Conservation (phyloP, 2,113 vertebrate genomes). For the Leuciscus idus region DNA sequence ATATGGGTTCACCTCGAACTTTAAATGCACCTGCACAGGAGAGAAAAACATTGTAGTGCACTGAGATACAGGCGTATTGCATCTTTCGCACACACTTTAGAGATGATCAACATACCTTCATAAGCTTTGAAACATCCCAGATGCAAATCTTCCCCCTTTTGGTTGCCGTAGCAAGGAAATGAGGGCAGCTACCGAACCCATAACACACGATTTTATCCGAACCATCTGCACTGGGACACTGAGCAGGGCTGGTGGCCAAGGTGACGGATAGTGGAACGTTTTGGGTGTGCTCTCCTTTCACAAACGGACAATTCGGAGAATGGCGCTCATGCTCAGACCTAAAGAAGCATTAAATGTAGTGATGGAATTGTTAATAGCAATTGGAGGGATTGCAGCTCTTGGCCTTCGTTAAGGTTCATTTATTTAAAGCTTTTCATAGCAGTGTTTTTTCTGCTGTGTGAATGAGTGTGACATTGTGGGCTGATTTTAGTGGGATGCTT, state of each 20-base stretch:
- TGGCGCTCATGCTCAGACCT: conserved; percentile 99
- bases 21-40: conserved; percentile 89
- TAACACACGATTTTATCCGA: conserved; percentile 96
- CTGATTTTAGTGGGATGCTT: not conserved
- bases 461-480: not conserved
- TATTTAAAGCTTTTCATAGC: not conserved
- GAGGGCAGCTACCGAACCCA: conserved; percentile 96
- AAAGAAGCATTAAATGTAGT: not conserved
- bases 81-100: not conserved
- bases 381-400: not conserved
- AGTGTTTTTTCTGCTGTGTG: not conserved
- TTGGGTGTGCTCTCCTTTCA: conserved; percentile 98
- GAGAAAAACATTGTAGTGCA: not conserved
- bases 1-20: conserved; percentile 97
- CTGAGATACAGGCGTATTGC: not conserved
- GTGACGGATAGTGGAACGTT: conserved; percentile 98
- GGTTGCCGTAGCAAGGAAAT: conserved; percentile 95
- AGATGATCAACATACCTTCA: conserved; percentile 83
- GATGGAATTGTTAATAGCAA: not conserved
- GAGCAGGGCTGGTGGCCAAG: conserved; percentile 94
- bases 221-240: conserved; percentile 91
- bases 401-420: not conserved
- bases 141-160: conserved; percentile 97
- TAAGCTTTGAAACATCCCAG: conserved; percentile 99
- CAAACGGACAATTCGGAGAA: conserved; percentile 98